A percentile compares a stretch with the other conserved stretches of the same genome.
Conservation (phyloP, 2,113 vertebrate species). For the Argyrosomus japonicus region DNA sequence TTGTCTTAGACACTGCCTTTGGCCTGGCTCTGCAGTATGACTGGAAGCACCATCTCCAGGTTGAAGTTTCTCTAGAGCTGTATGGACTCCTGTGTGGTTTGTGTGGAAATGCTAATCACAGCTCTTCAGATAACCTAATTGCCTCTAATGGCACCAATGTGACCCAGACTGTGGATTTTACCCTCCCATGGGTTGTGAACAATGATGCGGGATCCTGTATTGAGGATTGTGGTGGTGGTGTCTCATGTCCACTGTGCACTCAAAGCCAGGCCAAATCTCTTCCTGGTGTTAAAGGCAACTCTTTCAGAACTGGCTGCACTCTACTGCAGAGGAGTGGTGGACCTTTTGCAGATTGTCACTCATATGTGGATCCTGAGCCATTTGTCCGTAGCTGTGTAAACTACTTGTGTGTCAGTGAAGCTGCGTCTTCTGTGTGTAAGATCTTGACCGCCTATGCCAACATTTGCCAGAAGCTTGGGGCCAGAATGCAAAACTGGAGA, state of each 20-base stretch:
- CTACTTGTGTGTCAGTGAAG: slow-evolving; percentile 50
- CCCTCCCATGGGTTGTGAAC: slow-evolving; percentile 70
- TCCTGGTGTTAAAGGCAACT: slow-evolving; percentile 30
- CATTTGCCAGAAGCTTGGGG: slow-evolving; percentile 50
- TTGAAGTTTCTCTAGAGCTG: slow-evolving; percentile 72
- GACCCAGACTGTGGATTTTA: slow-evolving; percentile 28
- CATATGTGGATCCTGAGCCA: slow-evolving; percentile 42
- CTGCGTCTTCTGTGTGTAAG: slow-evolving; percentile 49
- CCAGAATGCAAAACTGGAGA: slow-evolving; percentile 63
- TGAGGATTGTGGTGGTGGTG: slow-evolving; percentile 13
- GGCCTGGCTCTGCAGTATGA: slow-evolving; percentile 78
- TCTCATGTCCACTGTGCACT: slow-evolving; percentile 52
- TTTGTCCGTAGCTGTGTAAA: slow-evolving; percentile 60
- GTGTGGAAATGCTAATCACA: slow-evolving; percentile 80
- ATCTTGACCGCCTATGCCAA: slow-evolving; percentile 58
- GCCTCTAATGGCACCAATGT: background rate
- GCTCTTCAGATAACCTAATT: slow-evolving; percentile 42
- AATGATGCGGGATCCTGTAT: slow-evolving; percentile 23
- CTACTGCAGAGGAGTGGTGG: slow-evolving; percentile 24
- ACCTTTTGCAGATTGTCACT: slow-evolving; percentile 53
- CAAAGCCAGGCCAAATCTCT: slow-evolving; percentile 9
- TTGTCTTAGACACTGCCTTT: slow-evolving; percentile 65
- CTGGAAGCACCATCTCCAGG: slow-evolving; percentile 57
- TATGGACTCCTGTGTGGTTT: slow-evolving; percentile 77
- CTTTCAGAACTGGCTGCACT: background rate